Evolutionary conservation across 2,113 vertebrate species (phyloP), one percentile per base, ranked within the genome.

Genomic region (Hirundichthys speculiger): DNA sequence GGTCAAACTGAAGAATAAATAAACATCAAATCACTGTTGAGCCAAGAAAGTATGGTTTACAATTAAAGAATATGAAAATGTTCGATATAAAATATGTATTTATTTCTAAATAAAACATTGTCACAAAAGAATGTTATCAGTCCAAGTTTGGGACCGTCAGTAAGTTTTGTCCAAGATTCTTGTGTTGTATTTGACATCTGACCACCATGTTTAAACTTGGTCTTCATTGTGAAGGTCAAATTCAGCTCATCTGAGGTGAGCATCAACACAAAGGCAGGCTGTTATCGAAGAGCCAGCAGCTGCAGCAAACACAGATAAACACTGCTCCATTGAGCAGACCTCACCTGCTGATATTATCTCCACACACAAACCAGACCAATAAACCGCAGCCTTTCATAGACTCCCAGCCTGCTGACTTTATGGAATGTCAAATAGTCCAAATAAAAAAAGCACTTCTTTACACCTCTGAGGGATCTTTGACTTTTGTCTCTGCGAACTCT

Each of bases 301-400:
- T 92, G 92, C 86, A 86, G 91, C 80, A 87, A 88, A 88, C 84
- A 76, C 77, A 84, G 75, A 89, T 79, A 85, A 88, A 90, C 86
- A 75, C 65, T 58, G 69, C 74, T 25, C 73, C 82, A 86, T 83
- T 88, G 88, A 91, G 75, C 81, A 76, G 64, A 61, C 77, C 87
- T 93, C 91, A 92, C 89, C 90, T 92, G 91, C 91, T 85, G 93
- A 92, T 93, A 65, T 83, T 89, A 93, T 93, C 91, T 82, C 24
- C 75, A 63, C 75, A 63, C 75, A 74, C 83, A 70, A 60, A 80
- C 70, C 85, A 75, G 71, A 81, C 71, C 84, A 88, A 79, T 79
- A 90, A 85, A 88, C 89, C 75, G 21, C 83, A 83, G 66, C 80
- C 82, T 91, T 90, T 92, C 77, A 90, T 58, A 75, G 45, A 54